Base-by-base conservation (phyloP, 2,888 invertebrate species). In the Drymonia ruficornis region DNA sequence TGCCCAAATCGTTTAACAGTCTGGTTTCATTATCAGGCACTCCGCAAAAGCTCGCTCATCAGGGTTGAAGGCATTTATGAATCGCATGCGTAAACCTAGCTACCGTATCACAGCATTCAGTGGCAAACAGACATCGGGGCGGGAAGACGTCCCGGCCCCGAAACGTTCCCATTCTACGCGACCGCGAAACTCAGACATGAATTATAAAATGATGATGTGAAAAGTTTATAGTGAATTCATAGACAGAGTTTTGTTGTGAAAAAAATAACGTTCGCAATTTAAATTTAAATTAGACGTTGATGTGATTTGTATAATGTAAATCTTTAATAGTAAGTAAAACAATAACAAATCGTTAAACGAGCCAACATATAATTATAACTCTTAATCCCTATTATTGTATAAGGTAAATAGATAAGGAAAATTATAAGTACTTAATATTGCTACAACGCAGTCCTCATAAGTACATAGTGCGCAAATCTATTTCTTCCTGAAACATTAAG, bases 81-180 rank as follows among this genome's bases (percentile, higher is more conserved):
- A 75, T 80, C 91, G 91, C 91, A 91, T 90, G 91, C 91, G 90
- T 90, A 79, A 77, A 86, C 77, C 76, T 74, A 63, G 68, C 80
- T 71, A 72, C 76, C 78, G 78, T 82, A 83, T 80, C 82, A 82
- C 74, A 78, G 67, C 68, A 68, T 78, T 83, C 87, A 91, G 91
- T 91, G 70, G 74, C 75, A 74, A 74, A 66, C 62, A 74, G 81
- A 73, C 70, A 59, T 67, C 64, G 78, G 65, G 69, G 69, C 59
- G 81, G 77, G 68, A 71, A 71, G 72, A 84, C 87, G 87, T 83
- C 65, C 69, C 77, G 50, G 49, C 65, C 59, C 56, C 51, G 59
- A 56, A 52, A 28, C 56, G 43, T 50, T 49, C 58, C 46, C 19
- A 50, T 51, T 51, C 55, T 53, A 53, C 80, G 77, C 76, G 81